Conservation (phyloP, 2,888 invertebrate genomes). For the Herminia tarsipennalis region DNA sequence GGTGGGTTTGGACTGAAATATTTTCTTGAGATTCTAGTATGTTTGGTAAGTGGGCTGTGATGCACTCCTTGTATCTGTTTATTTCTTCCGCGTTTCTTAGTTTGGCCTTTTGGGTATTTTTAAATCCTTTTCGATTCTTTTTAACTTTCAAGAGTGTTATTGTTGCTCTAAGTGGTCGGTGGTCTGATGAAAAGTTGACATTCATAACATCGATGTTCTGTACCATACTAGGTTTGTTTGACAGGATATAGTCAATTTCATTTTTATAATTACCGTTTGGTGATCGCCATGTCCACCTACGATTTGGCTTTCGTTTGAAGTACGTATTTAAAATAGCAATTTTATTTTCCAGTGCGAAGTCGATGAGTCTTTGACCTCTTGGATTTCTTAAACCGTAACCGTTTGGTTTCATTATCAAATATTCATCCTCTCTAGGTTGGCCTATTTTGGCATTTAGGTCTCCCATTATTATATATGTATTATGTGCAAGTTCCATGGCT, state of each 20-base stretch:
- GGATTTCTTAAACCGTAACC: not conserved
- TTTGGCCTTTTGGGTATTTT: not conserved
- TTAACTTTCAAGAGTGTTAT: not conserved
- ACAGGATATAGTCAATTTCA: constrained; percentile 1
- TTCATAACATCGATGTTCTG: not conserved
- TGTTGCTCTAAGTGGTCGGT: not conserved
- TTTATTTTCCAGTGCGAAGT: not conserved
- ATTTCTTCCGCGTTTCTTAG: not conserved
- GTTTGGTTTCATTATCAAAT: not conserved
- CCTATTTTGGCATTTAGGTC: not conserved
- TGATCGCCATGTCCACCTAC: not conserved
- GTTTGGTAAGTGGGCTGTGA: not conserved
- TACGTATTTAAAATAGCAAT: too few species aligned
- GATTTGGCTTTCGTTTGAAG: not conserved
- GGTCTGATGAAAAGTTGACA: not conserved
- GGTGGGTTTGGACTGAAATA: too few species aligned
- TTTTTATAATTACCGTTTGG: not conserved
- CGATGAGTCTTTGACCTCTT: constrained; percentile 1
- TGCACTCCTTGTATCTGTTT: not conserved
- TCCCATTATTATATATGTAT: not conserved
- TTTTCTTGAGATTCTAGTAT: not conserved
- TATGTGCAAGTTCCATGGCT: not conserved
- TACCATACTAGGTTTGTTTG: not conserved
- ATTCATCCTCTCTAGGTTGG: not conserved
- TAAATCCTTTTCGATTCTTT: not conserved